phyloP scores from a whole-genome alignment of 2,888 invertebrate genomes.

The Tridacna crocea region DNA sequence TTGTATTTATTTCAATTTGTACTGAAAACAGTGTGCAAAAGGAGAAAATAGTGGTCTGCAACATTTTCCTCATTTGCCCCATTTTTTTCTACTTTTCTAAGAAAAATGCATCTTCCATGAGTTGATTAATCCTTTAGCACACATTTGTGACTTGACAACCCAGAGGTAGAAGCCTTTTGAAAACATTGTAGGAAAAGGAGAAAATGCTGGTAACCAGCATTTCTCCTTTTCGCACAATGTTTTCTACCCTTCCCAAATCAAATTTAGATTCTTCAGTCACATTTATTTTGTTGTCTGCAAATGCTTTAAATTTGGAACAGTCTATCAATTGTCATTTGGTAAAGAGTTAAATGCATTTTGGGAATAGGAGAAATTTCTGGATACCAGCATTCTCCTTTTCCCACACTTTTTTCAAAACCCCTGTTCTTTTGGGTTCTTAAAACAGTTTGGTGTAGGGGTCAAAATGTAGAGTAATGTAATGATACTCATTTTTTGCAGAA shows the following conservation, averaged over 20 bases:
- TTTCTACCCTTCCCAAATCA: neutral
- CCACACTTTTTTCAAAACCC: neutral
- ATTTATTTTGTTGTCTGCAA: neutral
- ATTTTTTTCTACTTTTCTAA: neutral
- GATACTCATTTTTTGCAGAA: too few species aligned
- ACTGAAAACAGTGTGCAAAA: neutral
- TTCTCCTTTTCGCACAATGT: neutral
- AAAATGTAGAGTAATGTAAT: too few species aligned
- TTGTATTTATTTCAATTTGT: too few species aligned
- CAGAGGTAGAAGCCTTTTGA: too few species aligned
- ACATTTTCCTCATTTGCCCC: neutral
- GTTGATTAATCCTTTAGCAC: neutral
- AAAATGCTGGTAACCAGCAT: neutral
- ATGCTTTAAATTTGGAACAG: neutral
- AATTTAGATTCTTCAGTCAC: neutral
- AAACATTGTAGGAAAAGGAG: neutral
- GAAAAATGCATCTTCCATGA: too few species aligned
- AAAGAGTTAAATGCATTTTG: neutral
- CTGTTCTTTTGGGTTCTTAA: too few species aligned
- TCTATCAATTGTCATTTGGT: neutral
- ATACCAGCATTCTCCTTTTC: neutral
- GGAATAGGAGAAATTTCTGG: neutral
- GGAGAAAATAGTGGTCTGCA: too few species aligned
- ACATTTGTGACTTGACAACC: neutral
- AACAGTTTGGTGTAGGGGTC: too few species aligned